phyloP scores from a whole-genome alignment of 2,797 vertebrate genomes.

The Eulemur albifrons region DNA sequence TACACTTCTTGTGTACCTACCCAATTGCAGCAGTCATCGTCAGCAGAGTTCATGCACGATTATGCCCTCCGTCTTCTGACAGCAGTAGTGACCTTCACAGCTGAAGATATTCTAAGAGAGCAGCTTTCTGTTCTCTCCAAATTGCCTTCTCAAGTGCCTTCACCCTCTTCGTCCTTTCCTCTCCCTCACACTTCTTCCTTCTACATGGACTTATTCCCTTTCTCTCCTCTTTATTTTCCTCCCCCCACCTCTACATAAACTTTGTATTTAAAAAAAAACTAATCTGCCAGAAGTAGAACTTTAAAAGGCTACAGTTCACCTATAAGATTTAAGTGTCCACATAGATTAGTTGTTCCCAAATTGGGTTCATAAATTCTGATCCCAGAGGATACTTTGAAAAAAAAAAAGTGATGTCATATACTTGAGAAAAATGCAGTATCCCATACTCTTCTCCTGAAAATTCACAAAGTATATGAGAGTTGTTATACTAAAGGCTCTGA shows the following conservation, averaged over 20 bases:
- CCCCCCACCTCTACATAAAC: background rate
- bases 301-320: background rate
- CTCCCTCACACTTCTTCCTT: accelerated
- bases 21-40: too few species aligned
- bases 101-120: background rate
- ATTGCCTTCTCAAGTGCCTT: background rate
- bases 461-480: background rate
- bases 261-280: background rate
- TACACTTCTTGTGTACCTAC: background rate
- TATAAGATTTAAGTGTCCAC: background rate
- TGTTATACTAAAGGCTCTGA: background rate
- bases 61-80: background rate
- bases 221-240: background rate
- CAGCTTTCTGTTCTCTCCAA: background rate
- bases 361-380: background rate
- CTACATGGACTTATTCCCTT: background rate
- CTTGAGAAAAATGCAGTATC: background rate
- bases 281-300: background rate
- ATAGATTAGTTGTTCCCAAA: background rate
- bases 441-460: background rate
- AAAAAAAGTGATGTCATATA: background rate
- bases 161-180: background rate
- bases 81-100: background rate
- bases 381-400: background rate
- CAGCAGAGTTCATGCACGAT: background rate